Percentiles rank a stretch among this genome's conserved stretches.
These are phyloP conservation scores for Mythimna pallens DNA, from an alignment of 2,888 invertebrate genomes.

Conservation along the genomic window DNA sequence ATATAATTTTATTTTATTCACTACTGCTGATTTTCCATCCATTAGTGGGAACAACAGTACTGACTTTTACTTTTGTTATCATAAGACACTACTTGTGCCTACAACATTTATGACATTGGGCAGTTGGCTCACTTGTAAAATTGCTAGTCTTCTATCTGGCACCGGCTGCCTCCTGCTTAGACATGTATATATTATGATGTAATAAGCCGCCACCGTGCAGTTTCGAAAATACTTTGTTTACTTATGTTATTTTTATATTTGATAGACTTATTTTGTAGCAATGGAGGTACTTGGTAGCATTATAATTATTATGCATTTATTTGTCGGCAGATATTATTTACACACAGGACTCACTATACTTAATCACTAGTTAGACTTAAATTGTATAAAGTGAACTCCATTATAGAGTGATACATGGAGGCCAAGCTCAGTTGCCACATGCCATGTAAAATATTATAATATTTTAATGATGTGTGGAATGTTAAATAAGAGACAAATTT, in stretches of 20 bases:
- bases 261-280: constrained; percentile 15
- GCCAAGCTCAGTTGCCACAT: constrained; percentile 33
- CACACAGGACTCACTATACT: constrained; percentile 34
- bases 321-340: constrained; percentile 38
- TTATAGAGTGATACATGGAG: constrained; percentile 29
- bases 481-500: constrained; percentile 66
- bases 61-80: constrained; percentile 40
- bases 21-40: constrained; percentile 29
- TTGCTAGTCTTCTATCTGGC: constrained; percentile 20
- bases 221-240: neutral
- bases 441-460: constrained; percentile 62
- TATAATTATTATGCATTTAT: constrained; percentile 59
- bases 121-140: constrained; percentile 25
- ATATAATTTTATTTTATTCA: constrained; percentile 63
- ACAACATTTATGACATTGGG: constrained; percentile 7
- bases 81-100: constrained; percentile 25
- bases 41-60: constrained; percentile 24
- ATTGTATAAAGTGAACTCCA: constrained; percentile 60
- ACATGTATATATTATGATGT: constrained; percentile 48
- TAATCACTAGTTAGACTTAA: constrained; percentile 61
- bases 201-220: constrained; percentile 15
- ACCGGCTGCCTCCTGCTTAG: constrained; percentile 2
- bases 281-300: constrained; percentile 40
- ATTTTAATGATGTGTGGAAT: constrained; percentile 61
- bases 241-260: constrained; percentile 30